A percentile compares a stretch with the other conserved stretches of the same genome.
These are phyloP conservation scores for Arctopsyche grandis DNA, from an alignment of 1,140 invertebrate genomes.

Conservation along the genomic window DNA sequence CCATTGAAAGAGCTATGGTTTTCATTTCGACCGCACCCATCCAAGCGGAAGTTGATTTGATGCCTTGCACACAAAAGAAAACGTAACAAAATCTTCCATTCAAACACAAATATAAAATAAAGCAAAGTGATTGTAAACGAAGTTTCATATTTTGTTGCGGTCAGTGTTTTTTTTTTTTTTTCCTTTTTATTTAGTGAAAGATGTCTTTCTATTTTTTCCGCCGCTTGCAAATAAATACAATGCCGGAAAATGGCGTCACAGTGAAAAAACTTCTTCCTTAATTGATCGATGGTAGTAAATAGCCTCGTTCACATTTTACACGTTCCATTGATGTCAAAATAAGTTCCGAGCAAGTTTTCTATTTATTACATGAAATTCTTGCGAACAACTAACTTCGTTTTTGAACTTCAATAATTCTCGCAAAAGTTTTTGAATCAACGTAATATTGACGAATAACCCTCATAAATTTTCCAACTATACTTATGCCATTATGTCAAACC, in stretches of 20 bases:
- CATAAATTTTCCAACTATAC: slow-evolving; percentile 27
- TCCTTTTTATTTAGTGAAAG: too few relatives aligned
- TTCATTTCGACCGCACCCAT: too few relatives aligned
- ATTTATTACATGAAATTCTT: slow-evolving; percentile 30
- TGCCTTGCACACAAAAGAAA: too few relatives aligned
- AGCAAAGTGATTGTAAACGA: too few relatives aligned
- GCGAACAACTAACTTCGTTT: slow-evolving; percentile 28
- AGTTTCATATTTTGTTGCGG: too few relatives aligned
- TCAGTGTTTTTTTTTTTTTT: too few relatives aligned
- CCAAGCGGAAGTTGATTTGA: too few relatives aligned
- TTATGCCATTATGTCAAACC: slow-evolving; percentile 21
- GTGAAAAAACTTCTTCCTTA: background rate
- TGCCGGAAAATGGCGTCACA: background rate
- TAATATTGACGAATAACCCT: slow-evolving; percentile 29
- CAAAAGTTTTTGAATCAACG: slow-evolving; percentile 28
- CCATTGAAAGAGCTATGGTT: too few relatives aligned
- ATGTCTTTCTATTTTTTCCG: too few relatives aligned
- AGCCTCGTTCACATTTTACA: slow-evolving; percentile 32
- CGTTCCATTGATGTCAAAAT: slow-evolving; percentile 29
- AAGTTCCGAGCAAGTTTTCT: slow-evolving; percentile 23
- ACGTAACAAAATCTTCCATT: too few relatives aligned
- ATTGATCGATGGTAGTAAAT: slow-evolving; percentile 27
- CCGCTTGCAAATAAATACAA: background rate
- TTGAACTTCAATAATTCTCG: slow-evolving; percentile 27
- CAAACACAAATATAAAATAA: too few relatives aligned